These are phyloP conservation scores for Pentamera pediparva DNA, from an alignment of 53 echinoderm and acorn worm species.

Conservation along the genomic window DNA sequence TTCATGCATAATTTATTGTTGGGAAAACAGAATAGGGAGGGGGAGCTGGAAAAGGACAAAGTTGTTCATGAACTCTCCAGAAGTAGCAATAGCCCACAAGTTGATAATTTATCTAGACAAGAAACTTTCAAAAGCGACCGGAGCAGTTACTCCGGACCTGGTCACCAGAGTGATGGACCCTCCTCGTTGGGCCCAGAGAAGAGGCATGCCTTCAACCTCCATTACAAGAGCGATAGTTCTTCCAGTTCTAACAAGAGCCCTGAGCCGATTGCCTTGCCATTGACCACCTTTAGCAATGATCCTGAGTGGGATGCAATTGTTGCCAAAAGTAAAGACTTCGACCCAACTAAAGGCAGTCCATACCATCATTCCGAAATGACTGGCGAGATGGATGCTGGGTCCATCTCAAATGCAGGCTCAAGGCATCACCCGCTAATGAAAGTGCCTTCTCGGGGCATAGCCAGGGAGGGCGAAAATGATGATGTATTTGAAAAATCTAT, in stretches of 20 bases:
- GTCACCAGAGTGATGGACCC: too few relatives aligned
- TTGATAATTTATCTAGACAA: too few relatives aligned
- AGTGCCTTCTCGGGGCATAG: not conserved
- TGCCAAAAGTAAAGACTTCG: constrained; percentile 9
- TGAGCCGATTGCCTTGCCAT: not conserved
- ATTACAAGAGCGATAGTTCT: constrained; percentile 18
- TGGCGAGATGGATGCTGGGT: not conserved
- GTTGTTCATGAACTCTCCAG: too few relatives aligned
- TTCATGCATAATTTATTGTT: too few relatives aligned
- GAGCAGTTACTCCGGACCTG: too few relatives aligned
- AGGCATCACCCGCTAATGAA: not conserved
- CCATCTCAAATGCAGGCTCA: not conserved
- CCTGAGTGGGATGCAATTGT: constrained; percentile 14
- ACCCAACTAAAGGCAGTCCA: not conserved
- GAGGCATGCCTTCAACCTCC: constrained; percentile 4
- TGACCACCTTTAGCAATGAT: not conserved
- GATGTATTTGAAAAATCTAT: constrained; percentile 18
- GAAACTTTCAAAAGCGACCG: too few relatives aligned
- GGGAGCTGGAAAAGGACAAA: too few relatives aligned
- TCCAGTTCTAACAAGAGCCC: not conserved
- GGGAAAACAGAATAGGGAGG: too few relatives aligned
- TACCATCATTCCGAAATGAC: not conserved
- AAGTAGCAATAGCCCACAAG: too few relatives aligned
- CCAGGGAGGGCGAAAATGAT: not conserved
- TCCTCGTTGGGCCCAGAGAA: not conserved